A percentile compares a stretch with the other conserved stretches of the same genome.
Conservation (phyloP, 2,797 vertebrate genomes). For the Propithecus deckenii region DNA sequence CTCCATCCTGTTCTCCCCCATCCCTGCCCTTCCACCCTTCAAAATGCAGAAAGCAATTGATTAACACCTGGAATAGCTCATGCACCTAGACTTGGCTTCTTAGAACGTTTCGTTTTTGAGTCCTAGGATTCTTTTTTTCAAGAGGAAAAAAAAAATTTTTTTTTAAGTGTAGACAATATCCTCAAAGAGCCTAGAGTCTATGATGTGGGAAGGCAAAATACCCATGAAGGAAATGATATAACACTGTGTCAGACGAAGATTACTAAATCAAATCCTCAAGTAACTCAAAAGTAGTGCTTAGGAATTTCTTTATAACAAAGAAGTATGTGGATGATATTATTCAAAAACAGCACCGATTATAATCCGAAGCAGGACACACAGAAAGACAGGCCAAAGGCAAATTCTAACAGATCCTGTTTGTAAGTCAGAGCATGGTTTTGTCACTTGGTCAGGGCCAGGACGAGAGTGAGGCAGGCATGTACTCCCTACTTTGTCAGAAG, state of each 20-base stretch:
- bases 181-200: not conserved
- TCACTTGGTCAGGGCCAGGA: not conserved
- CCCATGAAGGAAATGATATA: not conserved
- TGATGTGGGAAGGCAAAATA: not conserved
- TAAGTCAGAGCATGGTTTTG: not conserved
- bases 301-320: not conserved
- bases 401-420: not conserved
- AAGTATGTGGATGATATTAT: not conserved
- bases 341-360: not conserved
- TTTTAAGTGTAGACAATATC: not conserved
- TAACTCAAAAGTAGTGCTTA: not conserved
- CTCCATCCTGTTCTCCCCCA: not conserved
- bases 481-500: not conserved
- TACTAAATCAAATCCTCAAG: not conserved
- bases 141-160: not conserved
- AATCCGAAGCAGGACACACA: not conserved
- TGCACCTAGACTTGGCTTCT: not conserved
- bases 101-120: not conserved
- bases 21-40: not conserved
- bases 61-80: not conserved
- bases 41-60: not conserved
- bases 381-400: not conserved
- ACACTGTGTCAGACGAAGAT: not conserved
- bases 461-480: not conserved
- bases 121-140: not conserved